Percentiles rank a stretch among this genome's conserved stretches.
phyloP scores from a whole-genome alignment of 2,113 vertebrate genomes.

The Plestiodon gilberti region DNA sequence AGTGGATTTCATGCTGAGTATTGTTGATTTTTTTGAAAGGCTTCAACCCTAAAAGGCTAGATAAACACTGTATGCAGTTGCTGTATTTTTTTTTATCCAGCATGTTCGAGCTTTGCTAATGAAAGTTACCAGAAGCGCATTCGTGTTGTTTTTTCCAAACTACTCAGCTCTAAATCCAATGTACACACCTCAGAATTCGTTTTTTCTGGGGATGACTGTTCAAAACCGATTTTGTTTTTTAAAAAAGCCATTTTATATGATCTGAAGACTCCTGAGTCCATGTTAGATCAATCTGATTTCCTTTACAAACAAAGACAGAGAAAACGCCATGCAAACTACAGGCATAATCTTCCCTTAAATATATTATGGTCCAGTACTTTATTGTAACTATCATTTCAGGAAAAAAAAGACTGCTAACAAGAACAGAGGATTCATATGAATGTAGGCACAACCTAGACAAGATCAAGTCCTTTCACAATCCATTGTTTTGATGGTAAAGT shows the following conservation, averaged over 20 bases:
- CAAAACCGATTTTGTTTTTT: not conserved
- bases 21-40: not conserved
- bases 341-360: not conserved
- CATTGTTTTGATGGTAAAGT: not conserved
- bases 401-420: not conserved
- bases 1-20: not conserved
- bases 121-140: not conserved
- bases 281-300: not conserved
- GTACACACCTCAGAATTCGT: not conserved
- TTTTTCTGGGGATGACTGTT: not conserved
- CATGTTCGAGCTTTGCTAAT: not conserved
- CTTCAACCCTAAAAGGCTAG: not conserved
- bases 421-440: not conserved
- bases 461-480: not conserved
- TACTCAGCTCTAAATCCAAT: not conserved
- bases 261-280: not conserved
- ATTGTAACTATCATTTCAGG: not conserved
- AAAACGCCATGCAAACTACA: not conserved
- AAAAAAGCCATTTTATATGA: not conserved
- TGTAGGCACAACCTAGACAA: not conserved
- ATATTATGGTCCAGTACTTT: rapidly evolving
- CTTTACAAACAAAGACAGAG: not conserved
- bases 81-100: not conserved
- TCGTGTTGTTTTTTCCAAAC: not conserved
- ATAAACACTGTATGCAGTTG: not conserved